Conservation (phyloP, 2,888 invertebrate genomes). For the Trichopoda pennipes region DNA sequence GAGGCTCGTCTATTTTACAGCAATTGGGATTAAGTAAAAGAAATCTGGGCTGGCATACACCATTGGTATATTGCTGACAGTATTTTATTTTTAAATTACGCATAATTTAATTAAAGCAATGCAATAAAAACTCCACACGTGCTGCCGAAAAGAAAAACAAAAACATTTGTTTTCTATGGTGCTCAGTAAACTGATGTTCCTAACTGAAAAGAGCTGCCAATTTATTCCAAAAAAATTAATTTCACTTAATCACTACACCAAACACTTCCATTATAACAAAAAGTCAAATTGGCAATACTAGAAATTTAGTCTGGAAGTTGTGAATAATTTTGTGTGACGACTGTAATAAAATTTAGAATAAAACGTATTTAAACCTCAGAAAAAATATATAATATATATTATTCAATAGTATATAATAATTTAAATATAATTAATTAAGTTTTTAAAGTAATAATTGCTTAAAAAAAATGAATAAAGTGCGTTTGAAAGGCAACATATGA, state of each 20-base stretch:
- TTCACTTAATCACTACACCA: background rate
- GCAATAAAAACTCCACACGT: conserved; percentile 40
- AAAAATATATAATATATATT: conserved; percentile 34
- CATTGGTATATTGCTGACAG: conserved; percentile 70
- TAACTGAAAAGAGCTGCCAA: conserved; percentile 1
- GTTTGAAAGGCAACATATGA: conserved; percentile 55
- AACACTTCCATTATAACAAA: conserved; percentile 31
- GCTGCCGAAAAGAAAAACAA: conserved; percentile 23
- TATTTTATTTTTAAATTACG: conserved; percentile 77
- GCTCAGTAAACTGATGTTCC: background rate
- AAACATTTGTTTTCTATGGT: conserved; percentile 33
- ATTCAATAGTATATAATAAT: background rate
- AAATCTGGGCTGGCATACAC: conserved; percentile 70
- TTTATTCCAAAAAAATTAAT: background rate
- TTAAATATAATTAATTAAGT: conserved; percentile 4
- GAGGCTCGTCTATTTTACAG: conserved; percentile 47
- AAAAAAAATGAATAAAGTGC: conserved; percentile 54
- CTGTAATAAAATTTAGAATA: conserved; percentile 45
- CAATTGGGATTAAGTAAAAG: conserved; percentile 73
- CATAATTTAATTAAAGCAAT: conserved; percentile 70
- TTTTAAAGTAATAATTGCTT: background rate
- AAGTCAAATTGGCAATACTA: background rate
- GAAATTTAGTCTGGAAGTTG: conserved; percentile 41
- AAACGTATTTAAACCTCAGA: conserved; percentile 5
- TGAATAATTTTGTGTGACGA: conserved; percentile 61